These are phyloP conservation scores for Leptoclinus maculatus DNA, from an alignment of 2,797 vertebrate species.

Conservation along the genomic window DNA sequence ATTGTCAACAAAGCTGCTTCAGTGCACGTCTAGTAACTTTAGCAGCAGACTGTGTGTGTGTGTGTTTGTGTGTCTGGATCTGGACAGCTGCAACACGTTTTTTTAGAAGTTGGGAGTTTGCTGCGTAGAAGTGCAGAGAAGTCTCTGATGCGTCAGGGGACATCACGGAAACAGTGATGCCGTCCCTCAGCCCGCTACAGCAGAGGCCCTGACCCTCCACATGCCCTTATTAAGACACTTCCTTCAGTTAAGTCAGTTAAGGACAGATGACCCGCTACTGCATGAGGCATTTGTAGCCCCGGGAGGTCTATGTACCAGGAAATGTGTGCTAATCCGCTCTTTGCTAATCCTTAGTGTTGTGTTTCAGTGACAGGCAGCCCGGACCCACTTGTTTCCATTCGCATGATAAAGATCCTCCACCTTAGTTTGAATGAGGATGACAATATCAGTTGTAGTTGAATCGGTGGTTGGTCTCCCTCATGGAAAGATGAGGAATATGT, in stretches of 20 bases:
- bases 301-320: constrained; percentile 62
- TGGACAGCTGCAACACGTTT: constrained; percentile 67
- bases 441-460: background rate
- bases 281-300: constrained; percentile 45
- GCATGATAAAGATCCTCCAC: constrained; percentile 8
- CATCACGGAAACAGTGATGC: constrained; percentile 81
- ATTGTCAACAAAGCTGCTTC: constrained; percentile 16
- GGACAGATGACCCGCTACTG: constrained; percentile 61
- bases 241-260: constrained; percentile 65
- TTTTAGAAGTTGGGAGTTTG: constrained; percentile 27
- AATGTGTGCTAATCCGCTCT: constrained; percentile 65
- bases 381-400: constrained; percentile 42
- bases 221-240: constrained; percentile 83
- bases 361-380: constrained; percentile 39
- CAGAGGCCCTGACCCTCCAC: constrained; percentile 37
- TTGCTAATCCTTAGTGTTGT: constrained; percentile 42
- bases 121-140: constrained; percentile 35
- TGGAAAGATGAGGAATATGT: constrained; percentile 15
- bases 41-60: constrained; percentile 19
- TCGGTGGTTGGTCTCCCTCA: background rate
- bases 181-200: constrained; percentile 52
- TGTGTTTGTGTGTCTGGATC: background rate
- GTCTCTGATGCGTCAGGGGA: constrained; percentile 62
- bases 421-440: constrained; percentile 2
- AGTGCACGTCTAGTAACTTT: constrained; percentile 31